Conservation (phyloP, 1,140 invertebrate species). For the Sarcophaga peregrina region DNA sequence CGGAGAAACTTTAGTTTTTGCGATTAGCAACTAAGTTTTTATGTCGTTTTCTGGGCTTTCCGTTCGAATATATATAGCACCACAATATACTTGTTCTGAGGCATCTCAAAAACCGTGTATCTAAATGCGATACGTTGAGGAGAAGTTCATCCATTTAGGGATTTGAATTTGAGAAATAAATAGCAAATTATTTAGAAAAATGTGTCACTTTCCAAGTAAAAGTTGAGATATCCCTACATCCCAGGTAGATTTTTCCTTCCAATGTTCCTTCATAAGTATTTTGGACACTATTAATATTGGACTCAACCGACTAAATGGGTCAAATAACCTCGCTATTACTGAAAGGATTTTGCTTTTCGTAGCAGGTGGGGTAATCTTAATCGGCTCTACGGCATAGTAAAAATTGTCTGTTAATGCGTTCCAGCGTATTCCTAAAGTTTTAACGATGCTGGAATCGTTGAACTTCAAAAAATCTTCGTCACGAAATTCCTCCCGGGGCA, state of each 20-base stretch:
- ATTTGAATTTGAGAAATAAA: not conserved
- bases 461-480: not conserved
- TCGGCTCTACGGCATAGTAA: conserved; percentile 2
- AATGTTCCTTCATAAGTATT: not conserved
- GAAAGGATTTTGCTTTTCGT: conserved; percentile 16
- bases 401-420: conserved; percentile 14
- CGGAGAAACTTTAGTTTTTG: conserved; percentile 9
- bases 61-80: not conserved
- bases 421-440: conserved; percentile 30
- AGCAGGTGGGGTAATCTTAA: not conserved
- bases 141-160: not conserved
- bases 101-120: conserved; percentile 12
- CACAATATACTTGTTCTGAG: not conserved
- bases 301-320: not conserved
- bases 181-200: not conserved
- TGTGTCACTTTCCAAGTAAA: not conserved
- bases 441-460: not conserved
- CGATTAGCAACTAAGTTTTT: not conserved
- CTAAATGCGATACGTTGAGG: not conserved
- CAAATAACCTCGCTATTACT: conserved; percentile 18
- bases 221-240: not conserved
- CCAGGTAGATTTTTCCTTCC: not conserved
- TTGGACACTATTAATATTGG: conserved; percentile 14
- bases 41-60: not conserved
- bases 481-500: conserved; percentile 7